These are phyloP conservation scores for Drosophila trapezifrons DNA, from an alignment of 1,140 invertebrate genomes.

Conservation along the genomic window DNA sequence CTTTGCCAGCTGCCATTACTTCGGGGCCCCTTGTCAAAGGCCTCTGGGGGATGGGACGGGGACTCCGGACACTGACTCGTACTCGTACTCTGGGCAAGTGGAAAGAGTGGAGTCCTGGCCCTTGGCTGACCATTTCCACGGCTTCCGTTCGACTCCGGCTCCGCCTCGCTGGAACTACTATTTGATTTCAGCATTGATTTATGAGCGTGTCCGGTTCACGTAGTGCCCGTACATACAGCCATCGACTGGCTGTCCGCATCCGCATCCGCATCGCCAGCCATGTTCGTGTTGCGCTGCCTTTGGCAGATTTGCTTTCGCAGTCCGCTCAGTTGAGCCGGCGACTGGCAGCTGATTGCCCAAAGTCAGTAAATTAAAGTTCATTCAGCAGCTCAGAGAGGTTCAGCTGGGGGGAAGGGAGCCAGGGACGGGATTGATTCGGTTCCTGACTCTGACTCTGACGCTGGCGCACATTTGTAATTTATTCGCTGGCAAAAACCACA, in stretches of 20 bases:
- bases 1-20: constrained; percentile 62
- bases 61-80: background rate
- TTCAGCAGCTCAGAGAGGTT: constrained; percentile 50
- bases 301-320: constrained; percentile 70
- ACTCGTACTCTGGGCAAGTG: background rate
- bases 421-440: constrained; percentile 24
- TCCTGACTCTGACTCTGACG: constrained; percentile 12
- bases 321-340: constrained; percentile 49
- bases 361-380: constrained; percentile 82
- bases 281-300: constrained; percentile 56
- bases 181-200: constrained; percentile 83
- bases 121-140: constrained; percentile 73
- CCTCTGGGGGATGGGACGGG: background rate
- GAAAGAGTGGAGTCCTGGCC: constrained; percentile 9
- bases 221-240: constrained; percentile 46
- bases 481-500: constrained; percentile 77
- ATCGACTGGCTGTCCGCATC: constrained; percentile 25
- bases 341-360: constrained; percentile 79
- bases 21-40: constrained; percentile 65
- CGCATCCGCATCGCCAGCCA: constrained; percentile 17
- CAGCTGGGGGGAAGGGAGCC: background rate
- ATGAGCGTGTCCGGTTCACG: constrained; percentile 80
- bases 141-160: constrained; percentile 57
- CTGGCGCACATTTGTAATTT: constrained; percentile 77
- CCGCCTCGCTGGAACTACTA: constrained; percentile 59